Base-by-base conservation (phyloP, 2,113 vertebrate species). In the Cathartes aura region DNA sequence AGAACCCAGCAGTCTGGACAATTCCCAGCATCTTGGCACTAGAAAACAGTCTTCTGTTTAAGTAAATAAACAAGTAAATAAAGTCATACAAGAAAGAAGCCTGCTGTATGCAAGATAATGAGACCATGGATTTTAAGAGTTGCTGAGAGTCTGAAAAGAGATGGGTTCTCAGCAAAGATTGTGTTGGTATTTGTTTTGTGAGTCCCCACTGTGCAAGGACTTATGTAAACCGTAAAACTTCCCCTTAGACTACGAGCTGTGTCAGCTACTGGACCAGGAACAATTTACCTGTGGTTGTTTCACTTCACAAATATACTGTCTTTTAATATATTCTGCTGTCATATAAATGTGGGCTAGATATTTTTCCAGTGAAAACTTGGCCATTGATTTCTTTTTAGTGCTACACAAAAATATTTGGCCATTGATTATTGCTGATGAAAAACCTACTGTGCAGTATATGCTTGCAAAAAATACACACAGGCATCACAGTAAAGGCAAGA, bases 331-430 rank as follows among this genome's bases (percentile, higher is more conserved):
- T 76, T 71, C 95, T 76, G 34, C 74, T 94, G 93, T 68, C 53
- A 59, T 94, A 21, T 19, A 68, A 89, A 78, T 22, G 17, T 32
- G n/a, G 23, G 12, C 12, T 62, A 47, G 34, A 23, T 87, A 53
- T 71, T 95, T 75, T 85, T 72, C 62, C 8, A 20, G 32, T 36
- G 62, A 9, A 94, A 96, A 59, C 40, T 86, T 82, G 73, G 36
- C 59, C 92, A 81, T 85, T 93, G 70, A 67, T 96, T 95, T 96
- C 56, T 85, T 90, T 88, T 71, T 95, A 62, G n/a, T 90, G 92
- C 81, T 94, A 11, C 71, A 52, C 76, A 96, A 95, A 95, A 95
- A 74, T 82, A 80, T 62, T 66, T 94, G 52, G 50, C 70, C 62
- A 53, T 92, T 79, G 40, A 87, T 93, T 90, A 42, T 68, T 94